Evolutionary conservation across 2,113 vertebrate species (phyloP).

Genomic region (Dicentrarchus labrax): DNA sequence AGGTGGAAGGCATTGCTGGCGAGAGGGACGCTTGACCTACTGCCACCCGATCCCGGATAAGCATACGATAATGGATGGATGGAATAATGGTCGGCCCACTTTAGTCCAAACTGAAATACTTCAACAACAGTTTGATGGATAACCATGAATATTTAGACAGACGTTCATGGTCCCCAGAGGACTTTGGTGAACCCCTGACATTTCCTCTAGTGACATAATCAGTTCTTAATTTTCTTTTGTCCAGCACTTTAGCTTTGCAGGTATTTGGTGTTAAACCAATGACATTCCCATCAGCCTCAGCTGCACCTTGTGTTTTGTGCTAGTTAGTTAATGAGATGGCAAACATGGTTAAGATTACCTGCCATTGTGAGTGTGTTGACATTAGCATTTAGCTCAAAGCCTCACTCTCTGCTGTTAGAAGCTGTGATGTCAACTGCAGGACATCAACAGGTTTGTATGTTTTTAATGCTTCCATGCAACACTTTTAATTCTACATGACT

Average conservation of each 20-base stretch:
- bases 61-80: too few species aligned
- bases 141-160: too few species aligned
- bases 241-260: background rate
- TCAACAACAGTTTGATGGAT: too few species aligned
- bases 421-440: background rate
- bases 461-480: background rate
- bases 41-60: too few species aligned
- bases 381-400: background rate
- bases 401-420: background rate
- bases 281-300: background rate
- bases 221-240: background rate
- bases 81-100: too few species aligned
- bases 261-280: background rate
- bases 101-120: too few species aligned
- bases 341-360: background rate
- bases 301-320: background rate
- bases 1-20: too few species aligned
- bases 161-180: background rate
- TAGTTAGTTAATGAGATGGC: background rate
- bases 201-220: background rate
- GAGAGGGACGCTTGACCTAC: too few species aligned
- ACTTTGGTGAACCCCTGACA: background rate
- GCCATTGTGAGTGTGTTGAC: too few species aligned
- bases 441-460: background rate
- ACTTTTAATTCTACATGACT: background rate